Evolutionary conservation across 2,888 invertebrate genomes (phyloP).

Genomic region (Stenichneumon culpator): DNA sequence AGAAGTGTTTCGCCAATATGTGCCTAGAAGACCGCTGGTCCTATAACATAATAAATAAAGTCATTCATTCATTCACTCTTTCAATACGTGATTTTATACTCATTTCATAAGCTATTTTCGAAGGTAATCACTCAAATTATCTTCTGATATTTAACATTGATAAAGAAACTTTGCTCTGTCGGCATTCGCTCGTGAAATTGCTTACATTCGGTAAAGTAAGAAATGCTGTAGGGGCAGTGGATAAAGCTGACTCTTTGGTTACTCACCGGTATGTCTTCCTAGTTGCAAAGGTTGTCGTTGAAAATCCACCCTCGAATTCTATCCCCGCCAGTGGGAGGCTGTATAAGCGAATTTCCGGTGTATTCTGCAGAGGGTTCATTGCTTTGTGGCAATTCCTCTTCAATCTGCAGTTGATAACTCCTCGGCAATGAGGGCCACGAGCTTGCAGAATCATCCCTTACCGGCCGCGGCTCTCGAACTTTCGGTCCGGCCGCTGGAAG

Average conservation of each 20-base stretch:
- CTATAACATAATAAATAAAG: too few relatives aligned
- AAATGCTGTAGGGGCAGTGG: too few relatives aligned
- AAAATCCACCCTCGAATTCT: background rate
- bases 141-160: background rate
- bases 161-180: background rate
- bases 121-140: background rate
- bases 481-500: background rate
- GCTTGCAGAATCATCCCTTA: conserved; percentile 10
- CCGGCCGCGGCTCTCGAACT: conserved; percentile 20
- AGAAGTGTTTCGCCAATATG: too few relatives aligned
- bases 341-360: background rate
- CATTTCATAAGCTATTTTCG: background rate
- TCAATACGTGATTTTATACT: background rate
- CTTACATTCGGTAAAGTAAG: background rate
- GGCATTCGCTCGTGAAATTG: background rate
- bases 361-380: background rate
- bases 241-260: background rate
- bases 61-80: too few relatives aligned
- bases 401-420: background rate
- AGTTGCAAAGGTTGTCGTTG: background rate
- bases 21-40: too few relatives aligned
- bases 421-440: background rate
- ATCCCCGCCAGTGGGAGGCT: background rate
- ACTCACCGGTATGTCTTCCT: background rate
- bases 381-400: background rate